Evolutionary conservation across 2,888 invertebrate species (phyloP).

Genomic region (Chaetogeoica ovagalla): DNA sequence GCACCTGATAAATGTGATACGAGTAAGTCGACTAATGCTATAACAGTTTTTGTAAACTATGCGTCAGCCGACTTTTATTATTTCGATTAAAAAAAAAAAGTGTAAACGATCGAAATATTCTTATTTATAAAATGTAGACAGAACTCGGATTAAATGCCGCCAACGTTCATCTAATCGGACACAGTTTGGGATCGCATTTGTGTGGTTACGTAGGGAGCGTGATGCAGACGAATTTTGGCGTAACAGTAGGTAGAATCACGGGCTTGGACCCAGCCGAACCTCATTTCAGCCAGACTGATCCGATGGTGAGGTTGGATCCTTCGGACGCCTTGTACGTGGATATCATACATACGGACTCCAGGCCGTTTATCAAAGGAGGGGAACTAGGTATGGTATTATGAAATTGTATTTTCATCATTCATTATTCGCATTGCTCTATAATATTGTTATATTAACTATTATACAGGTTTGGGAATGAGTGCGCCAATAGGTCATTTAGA

Average conservation of each 20-base stretch:
- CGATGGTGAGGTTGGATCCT: constrained; percentile 80
- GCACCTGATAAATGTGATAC: constrained; percentile 64
- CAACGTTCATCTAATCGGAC: constrained; percentile 81
- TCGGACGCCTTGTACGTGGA: constrained; percentile 88
- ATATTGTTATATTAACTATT: background rate
- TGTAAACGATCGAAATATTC: too few species aligned
- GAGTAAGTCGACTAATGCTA: constrained; percentile 56
- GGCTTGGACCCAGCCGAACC: constrained; percentile 93
- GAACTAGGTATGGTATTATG: constrained; percentile 28
- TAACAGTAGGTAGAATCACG: constrained; percentile 77
- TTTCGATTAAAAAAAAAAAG: too few species aligned
- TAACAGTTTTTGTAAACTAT: too few species aligned
- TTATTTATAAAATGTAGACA: constrained; percentile 59
- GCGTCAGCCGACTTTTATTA: too few species aligned
- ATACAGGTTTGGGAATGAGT: constrained; percentile 72
- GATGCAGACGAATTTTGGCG: constrained; percentile 69
- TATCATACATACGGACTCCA: constrained; percentile 84
- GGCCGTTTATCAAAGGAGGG: constrained; percentile 74
- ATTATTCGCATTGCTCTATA: too few species aligned
- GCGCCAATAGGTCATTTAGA: constrained; percentile 86
- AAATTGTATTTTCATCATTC: too few species aligned
- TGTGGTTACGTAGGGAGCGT: constrained; percentile 81
- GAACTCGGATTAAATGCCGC: constrained; percentile 63
- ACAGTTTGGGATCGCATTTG: constrained; percentile 83
- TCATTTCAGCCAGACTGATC: constrained; percentile 79